phyloP scores from a whole-genome alignment of 2,113 vertebrate genomes.

The Choloepus hoffmanni region DNA sequence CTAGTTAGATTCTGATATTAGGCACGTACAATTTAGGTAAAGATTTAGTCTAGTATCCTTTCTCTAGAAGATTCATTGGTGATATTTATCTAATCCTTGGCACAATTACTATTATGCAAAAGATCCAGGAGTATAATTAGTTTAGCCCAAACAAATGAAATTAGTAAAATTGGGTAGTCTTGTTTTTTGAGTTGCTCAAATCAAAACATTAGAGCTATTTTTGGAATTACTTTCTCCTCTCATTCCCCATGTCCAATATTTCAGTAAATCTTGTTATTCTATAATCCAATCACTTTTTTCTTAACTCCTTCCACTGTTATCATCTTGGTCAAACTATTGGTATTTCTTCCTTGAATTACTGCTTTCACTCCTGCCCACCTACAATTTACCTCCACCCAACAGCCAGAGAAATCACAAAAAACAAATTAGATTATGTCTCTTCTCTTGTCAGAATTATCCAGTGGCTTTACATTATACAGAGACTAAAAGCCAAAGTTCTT shows the following conservation, averaged over 20 bases:
- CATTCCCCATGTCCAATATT: neutral
- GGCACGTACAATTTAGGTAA: neutral
- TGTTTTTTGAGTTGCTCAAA: neutral
- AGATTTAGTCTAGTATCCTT: neutral
- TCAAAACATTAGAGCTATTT: neutral
- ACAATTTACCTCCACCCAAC: neutral
- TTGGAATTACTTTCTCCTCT: neutral
- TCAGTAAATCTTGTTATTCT: neutral
- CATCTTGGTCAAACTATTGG: neutral
- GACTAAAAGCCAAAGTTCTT: neutral
- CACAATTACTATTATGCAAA: neutral
- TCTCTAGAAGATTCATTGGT: slow-evolving; percentile 20
- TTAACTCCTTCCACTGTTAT: neutral
- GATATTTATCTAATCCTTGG: slow-evolving; percentile 49
- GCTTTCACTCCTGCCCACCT: neutral
- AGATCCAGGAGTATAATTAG: neutral
- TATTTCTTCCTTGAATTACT: neutral
- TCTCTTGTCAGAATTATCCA: neutral
- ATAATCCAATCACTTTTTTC: neutral
- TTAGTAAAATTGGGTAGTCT: slow-evolving; percentile 8
- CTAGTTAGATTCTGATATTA: slow-evolving; percentile 14
- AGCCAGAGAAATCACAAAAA: neutral
- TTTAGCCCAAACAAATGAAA: slow-evolving; percentile 44
- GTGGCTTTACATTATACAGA: neutral
- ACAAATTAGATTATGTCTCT: neutral